Conservation (phyloP, 1,140 invertebrate genomes). For the Halictus rubicundus region DNA sequence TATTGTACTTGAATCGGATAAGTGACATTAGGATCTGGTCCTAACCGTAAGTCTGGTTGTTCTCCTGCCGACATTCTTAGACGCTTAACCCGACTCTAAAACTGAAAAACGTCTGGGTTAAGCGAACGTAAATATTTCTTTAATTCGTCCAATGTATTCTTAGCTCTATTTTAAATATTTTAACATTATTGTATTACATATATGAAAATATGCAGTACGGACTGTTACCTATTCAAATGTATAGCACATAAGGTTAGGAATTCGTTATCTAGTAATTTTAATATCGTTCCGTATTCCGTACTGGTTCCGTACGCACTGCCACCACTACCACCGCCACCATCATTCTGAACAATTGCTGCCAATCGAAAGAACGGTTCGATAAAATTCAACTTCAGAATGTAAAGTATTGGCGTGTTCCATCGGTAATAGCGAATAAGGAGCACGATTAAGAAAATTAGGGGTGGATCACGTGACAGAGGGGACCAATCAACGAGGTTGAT, state of each 20-base stretch:
- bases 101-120: not conserved
- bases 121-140: not conserved
- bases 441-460: not conserved
- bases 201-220: not conserved
- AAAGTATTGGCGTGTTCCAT: not conserved
- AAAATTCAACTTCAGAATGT: slow-evolving; percentile 3
- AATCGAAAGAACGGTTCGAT: slow-evolving; percentile 1
- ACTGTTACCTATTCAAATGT: slow-evolving; percentile 24
- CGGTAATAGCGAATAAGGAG: slow-evolving; percentile 10
- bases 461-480: slow-evolving; percentile 10
- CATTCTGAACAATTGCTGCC: slow-evolving; percentile 7
- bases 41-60: slow-evolving; percentile 72
- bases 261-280: slow-evolving; percentile 30
- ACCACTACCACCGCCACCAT: too few species aligned
- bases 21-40: slow-evolving; percentile 81
- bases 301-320: too few species aligned
- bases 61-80: slow-evolving; percentile 72
- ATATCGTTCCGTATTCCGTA: not conserved
- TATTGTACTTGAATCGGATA: slow-evolving; percentile 96
- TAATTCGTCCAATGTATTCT: not conserved
- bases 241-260: slow-evolving; percentile 29
- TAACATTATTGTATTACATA: not conserved
- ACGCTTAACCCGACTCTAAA: slow-evolving; percentile 45
- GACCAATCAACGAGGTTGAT: not conserved
- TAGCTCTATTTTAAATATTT: not conserved